Conservation (phyloP, 2,888 invertebrate genomes). For the Drepanosiphum platanoidis region DNA sequence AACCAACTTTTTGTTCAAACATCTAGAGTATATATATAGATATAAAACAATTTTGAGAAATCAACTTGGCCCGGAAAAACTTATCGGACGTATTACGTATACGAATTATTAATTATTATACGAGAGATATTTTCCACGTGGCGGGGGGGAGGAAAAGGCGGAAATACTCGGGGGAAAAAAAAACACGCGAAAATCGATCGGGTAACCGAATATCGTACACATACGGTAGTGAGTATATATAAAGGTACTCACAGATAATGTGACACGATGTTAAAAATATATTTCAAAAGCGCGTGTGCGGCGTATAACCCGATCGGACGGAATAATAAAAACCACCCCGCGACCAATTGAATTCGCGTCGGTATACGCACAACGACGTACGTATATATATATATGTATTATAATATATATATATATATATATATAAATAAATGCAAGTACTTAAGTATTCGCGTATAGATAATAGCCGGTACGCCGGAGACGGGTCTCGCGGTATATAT, state of each 20-base stretch:
- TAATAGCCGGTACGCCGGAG: neutral
- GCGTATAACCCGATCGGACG: neutral
- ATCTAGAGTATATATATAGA: neutral
- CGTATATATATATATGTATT: neutral
- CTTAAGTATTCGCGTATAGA: neutral
- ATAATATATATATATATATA: neutral
- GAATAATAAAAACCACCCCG: neutral
- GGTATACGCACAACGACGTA: neutral
- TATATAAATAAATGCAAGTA: neutral
- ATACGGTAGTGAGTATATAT: neutral
- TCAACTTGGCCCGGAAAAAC: constrained; percentile 4
- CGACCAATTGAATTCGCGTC: too few relatives aligned
- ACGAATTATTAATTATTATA: constrained; percentile 27
- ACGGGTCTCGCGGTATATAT: neutral
- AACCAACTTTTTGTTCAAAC: constrained; percentile 35
- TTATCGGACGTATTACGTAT: neutral
- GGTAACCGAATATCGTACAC: neutral
- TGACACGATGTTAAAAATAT: too few relatives aligned
- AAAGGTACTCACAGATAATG: neutral
- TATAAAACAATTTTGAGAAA: constrained; percentile 13
- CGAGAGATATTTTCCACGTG: neutral
- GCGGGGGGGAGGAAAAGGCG: neutral
- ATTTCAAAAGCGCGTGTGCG: too few relatives aligned
- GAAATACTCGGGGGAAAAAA: neutral
- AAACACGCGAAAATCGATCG: too few relatives aligned